phyloP scores from a whole-genome alignment of 2,113 vertebrate genomes.

The Dromaius novaehollandiae region DNA sequence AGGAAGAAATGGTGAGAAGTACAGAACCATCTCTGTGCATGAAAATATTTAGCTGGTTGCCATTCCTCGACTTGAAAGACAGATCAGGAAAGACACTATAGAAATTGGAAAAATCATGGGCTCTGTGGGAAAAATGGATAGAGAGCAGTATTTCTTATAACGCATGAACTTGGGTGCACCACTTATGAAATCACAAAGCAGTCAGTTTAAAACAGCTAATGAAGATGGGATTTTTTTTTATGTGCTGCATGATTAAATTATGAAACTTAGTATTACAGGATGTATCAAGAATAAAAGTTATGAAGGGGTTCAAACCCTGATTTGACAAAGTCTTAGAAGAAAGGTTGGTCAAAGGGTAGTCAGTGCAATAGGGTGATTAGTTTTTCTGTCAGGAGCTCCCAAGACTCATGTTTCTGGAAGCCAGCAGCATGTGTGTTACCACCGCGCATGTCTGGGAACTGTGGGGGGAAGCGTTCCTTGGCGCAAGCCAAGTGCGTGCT shows the following conservation, averaged over 20 bases:
- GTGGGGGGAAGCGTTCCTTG: neutral
- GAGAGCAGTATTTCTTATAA: neutral
- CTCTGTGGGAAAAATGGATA: neutral
- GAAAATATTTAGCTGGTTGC: neutral
- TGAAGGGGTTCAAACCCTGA: neutral
- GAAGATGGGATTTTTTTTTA: neutral
- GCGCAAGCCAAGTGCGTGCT: neutral
- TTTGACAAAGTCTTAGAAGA: neutral
- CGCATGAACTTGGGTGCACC: neutral
- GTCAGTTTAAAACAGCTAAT: neutral
- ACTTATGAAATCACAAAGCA: neutral
- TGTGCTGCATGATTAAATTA: neutral
- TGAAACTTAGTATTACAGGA: neutral
- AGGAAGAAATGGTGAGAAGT: neutral
- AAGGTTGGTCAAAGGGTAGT: neutral
- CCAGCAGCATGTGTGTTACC: accelerated
- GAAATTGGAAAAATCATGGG: neutral
- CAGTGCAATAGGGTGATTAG: neutral
- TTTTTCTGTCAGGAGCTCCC: no score
- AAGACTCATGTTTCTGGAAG: neutral
- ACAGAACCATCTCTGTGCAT: neutral
- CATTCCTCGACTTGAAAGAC: neutral
- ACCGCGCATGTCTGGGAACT: neutral
- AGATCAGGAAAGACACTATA: neutral
- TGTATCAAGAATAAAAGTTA: neutral